Evolutionary conservation across 2,113 vertebrate species (phyloP).

Genomic region (Heloderma charlesbogerti): DNA sequence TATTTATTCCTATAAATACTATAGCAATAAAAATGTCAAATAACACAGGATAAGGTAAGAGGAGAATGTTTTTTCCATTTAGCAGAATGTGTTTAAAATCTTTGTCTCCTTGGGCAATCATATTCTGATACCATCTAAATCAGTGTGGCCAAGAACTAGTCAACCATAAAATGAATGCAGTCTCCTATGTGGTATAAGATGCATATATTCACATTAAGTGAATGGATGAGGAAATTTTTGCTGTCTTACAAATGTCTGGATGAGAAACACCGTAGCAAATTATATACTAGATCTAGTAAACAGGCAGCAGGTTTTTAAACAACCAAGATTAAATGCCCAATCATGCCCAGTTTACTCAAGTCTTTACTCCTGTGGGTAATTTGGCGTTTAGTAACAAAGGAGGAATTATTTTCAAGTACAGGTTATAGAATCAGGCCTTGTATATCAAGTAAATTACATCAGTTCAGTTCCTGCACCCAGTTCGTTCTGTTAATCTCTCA

Average conservation of each 20-base stretch:
- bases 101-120: slow-evolving; percentile 8
- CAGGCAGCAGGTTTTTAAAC: slow-evolving; percentile 18
- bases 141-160: not conserved
- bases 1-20: not conserved
- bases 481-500: not conserved
- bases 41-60: not conserved
- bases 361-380: slow-evolving; percentile 6
- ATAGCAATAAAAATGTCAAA: not conserved
- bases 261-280: slow-evolving; percentile 1
- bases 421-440: not conserved
- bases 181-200: slow-evolving; percentile 15
- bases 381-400: not conserved
- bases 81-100: not conserved
- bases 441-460: slow-evolving; percentile 9
- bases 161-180: slow-evolving; percentile 19
- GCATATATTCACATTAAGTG: slow-evolving; percentile 24
- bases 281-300: slow-evolving; percentile 4
- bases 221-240: slow-evolving; percentile 9
- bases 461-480: not conserved
- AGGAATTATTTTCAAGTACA: not conserved
- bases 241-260: slow-evolving; percentile 16
- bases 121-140: slow-evolving; percentile 2
- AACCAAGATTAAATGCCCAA: slow-evolving; percentile 10
- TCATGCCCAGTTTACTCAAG: not conserved
- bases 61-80: not conserved